phyloP scores from a whole-genome alignment of 2,797 vertebrate genomes.

The Silurus aristotelis region DNA sequence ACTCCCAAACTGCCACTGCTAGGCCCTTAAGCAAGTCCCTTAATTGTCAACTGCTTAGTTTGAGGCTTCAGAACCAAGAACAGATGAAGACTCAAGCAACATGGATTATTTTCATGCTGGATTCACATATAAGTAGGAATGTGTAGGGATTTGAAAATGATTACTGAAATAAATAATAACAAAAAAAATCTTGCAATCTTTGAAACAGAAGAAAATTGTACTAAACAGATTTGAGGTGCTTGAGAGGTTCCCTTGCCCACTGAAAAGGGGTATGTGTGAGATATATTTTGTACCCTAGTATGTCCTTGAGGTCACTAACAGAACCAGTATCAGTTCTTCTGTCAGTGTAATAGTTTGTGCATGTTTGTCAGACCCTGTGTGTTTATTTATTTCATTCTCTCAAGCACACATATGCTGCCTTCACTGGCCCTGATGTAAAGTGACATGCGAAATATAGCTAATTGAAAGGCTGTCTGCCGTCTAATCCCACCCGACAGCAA shows the following conservation, averaged over 20 bases:
- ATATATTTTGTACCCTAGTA: neutral
- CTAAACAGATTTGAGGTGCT: neutral
- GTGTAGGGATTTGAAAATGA: neutral
- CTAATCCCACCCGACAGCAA: constrained; percentile 68
- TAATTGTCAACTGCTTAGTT: no score
- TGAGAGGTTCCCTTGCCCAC: neutral
- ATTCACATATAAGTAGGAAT: neutral
- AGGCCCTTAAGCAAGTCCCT: no score
- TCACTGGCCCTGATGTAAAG: constrained; percentile 61
- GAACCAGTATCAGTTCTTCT: constrained; percentile 7
- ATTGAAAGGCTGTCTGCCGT: constrained; percentile 63
- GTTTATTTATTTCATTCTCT: constrained; percentile 33
- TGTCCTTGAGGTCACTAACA: neutral
- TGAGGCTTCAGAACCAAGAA: neutral
- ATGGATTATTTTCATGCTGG: neutral
- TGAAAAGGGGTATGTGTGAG: neutral
- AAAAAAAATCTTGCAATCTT: neutral
- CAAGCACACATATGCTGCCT: constrained; percentile 6
- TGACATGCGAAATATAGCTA: constrained; percentile 72
- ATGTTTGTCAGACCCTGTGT: constrained; percentile 7
- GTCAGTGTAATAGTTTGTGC: constrained; percentile 18
- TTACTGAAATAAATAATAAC: neutral
- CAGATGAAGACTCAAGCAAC: neutral
- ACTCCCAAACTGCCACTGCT: no score
- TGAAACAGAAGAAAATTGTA: neutral